Conservation (phyloP, 1,140 invertebrate genomes). For the Tenebrio molitor region DNA sequence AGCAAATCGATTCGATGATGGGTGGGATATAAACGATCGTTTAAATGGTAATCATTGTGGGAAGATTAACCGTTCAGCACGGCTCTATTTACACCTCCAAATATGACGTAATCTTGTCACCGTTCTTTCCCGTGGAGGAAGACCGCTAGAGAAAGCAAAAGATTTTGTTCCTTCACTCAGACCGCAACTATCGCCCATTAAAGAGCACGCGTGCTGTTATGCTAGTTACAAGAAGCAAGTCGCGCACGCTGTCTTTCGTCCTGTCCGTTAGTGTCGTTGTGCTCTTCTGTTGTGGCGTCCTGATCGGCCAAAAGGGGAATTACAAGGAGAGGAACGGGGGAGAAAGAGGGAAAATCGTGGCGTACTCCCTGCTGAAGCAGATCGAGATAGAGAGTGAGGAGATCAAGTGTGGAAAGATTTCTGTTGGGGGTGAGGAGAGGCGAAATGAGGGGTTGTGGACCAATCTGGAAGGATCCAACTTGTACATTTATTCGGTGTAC, state of each 20-base stretch:
- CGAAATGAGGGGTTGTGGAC: conserved; percentile 47
- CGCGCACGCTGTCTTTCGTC: background rate
- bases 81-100: conserved; percentile 34
- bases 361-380: conserved; percentile 54
- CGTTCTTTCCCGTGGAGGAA: conserved; percentile 29
- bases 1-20: conserved; percentile 9
- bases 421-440: background rate
- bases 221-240: background rate
- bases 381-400: conserved; percentile 57
- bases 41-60: conserved; percentile 32
- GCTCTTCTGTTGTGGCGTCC: background rate
- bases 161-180: conserved; percentile 23
- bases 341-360: conserved; percentile 52
- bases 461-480: conserved; percentile 43
- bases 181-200: conserved; percentile 5
- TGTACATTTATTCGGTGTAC: conserved; percentile 53
- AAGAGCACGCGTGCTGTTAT: background rate
- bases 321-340: background rate
- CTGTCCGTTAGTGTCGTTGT: background rate
- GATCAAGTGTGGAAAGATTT: conserved; percentile 29
- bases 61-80: conserved; percentile 28
- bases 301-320: background rate
- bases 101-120: conserved; percentile 40
- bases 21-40: conserved; percentile 27
- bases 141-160: conserved; percentile 21